Conservation (phyloP, 2,113 vertebrate genomes). For the Sardina pilchardus region DNA sequence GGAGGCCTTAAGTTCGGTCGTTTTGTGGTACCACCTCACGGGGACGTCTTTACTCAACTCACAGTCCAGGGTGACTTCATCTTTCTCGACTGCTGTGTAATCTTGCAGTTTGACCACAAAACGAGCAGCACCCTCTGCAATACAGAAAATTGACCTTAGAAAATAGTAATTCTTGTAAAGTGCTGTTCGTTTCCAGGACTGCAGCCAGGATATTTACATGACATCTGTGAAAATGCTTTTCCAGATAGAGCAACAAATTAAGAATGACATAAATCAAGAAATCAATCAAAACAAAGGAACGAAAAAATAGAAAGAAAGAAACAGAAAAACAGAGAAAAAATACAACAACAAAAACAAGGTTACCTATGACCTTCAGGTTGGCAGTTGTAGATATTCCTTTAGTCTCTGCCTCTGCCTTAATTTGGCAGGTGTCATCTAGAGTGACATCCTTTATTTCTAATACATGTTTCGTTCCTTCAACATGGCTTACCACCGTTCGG, state of each 20-base stretch:
- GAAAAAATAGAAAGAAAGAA: neutral
- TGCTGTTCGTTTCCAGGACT: neutral
- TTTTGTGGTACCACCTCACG: conserved; percentile 88
- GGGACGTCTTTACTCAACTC: conserved; percentile 97
- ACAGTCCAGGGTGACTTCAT: conserved; percentile 86
- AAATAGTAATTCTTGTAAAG: neutral
- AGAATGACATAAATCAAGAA: neutral
- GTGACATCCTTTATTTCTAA: conserved; percentile 89
- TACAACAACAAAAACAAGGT: conserved; percentile 43
- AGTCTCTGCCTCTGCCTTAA: conserved; percentile 90
- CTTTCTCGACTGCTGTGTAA: conserved; percentile 89
- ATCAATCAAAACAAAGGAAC: neutral
- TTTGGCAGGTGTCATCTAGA: conserved; percentile 93
- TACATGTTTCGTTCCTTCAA: conserved; percentile 85
- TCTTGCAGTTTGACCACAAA: conserved; percentile 92
- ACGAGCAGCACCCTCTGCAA: conserved; percentile 88
- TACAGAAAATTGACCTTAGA: conserved; percentile 38
- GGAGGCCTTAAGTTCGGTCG: conserved; percentile 85
- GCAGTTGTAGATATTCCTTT: conserved; percentile 82
- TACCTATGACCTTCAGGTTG: conserved; percentile 93
- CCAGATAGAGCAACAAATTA: neutral
- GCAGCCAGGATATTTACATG: neutral
- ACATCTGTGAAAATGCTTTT: neutral
- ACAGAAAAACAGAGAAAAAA: neutral
- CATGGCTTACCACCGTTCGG: conserved; percentile 82